Percentiles rank a stretch among this genome's conserved stretches.
Evolutionary conservation across 2,888 invertebrate species (phyloP).

Genomic region (Leucania comma): DNA sequence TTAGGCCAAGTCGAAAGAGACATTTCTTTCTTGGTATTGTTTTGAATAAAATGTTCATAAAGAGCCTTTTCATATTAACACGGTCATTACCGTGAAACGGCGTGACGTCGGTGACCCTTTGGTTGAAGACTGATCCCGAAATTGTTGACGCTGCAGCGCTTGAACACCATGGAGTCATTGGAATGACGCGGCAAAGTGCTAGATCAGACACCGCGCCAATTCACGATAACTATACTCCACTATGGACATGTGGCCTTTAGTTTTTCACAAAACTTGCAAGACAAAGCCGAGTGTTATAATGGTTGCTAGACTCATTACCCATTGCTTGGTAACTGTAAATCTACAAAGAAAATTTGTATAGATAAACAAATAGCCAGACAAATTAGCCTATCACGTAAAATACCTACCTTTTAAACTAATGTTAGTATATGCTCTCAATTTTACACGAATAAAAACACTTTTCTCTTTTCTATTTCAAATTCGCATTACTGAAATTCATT

Average conservation of each 20-base stretch:
- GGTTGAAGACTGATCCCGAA: too few relatives aligned
- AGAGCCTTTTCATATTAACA: too few relatives aligned
- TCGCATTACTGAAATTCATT: slow-evolving; percentile 11
- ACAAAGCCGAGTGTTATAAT: background rate
- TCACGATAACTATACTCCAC: too few relatives aligned
- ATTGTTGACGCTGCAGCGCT: too few relatives aligned
- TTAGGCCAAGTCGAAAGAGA: slow-evolving; percentile 7
- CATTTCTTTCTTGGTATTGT: background rate
- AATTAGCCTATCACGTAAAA: background rate
- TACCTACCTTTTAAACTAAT: background rate
- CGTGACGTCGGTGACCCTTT: too few relatives aligned
- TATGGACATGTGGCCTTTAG: background rate
- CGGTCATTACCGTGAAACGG: too few relatives aligned
- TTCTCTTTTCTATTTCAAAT: background rate
- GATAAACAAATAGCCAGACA: background rate
- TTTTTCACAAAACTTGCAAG: slow-evolving; percentile 8
- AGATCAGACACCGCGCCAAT: too few relatives aligned
- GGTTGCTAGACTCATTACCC: background rate
- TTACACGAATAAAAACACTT: slow-evolving; percentile 1
- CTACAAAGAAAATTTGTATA: background rate
- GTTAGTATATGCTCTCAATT: slow-evolving; percentile 11
- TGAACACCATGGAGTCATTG: too few relatives aligned
- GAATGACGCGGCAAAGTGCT: too few relatives aligned
- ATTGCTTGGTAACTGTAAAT: background rate
- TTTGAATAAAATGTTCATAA: background rate